These are phyloP conservation scores for Callosobruchus maculatus DNA, from an alignment of 2,888 invertebrate genomes.

Conservation along the genomic window DNA sequence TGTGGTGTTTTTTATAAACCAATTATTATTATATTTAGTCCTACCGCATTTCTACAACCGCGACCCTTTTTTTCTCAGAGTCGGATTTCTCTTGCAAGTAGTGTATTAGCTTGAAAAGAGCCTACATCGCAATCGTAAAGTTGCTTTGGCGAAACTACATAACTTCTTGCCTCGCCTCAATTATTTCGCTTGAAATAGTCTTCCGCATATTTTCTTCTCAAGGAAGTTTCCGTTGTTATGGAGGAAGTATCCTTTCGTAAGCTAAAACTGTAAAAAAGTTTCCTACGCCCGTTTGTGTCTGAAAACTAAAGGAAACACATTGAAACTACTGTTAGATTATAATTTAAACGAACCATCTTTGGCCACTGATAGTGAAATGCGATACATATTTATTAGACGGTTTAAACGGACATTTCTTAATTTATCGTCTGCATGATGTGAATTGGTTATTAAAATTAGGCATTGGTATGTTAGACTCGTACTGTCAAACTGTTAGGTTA, in stretches of 20 bases:
- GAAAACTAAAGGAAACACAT: neutral
- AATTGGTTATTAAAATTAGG: neutral
- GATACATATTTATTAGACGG: neutral
- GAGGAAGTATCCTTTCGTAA: neutral
- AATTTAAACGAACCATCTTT: neutral
- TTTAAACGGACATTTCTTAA: neutral
- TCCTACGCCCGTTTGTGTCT: neutral
- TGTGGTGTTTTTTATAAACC: no score
- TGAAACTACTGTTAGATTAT: neutral
- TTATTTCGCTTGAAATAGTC: no score
- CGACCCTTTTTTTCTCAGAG: no score
- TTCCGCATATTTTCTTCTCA: neutral
- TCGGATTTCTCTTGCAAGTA: no score
- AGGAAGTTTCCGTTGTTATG: neutral
- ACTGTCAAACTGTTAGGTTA: neutral
- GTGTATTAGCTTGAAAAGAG: no score
- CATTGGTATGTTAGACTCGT: neutral
- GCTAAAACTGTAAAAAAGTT: no score
- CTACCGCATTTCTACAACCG: no score
- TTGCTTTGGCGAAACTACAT: no score
- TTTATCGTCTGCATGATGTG: neutral
- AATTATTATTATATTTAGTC: no score
- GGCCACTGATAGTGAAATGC: neutral
- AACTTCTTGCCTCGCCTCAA: no score
- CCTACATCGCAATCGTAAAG: no score